Evolutionary conservation across 2,888 invertebrate genomes (phyloP).

Genomic region (Lasius platythorax): DNA sequence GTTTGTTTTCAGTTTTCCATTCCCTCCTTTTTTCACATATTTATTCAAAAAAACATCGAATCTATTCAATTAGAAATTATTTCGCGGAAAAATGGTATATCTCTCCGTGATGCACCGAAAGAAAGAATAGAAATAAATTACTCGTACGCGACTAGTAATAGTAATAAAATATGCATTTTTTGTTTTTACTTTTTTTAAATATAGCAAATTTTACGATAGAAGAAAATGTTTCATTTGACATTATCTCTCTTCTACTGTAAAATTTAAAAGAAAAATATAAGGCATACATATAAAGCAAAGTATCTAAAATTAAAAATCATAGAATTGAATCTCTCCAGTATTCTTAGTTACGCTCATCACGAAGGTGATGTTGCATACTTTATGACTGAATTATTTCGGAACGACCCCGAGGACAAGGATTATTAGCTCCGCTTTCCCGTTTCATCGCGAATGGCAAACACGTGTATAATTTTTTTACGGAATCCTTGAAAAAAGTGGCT

Average conservation of each 20-base stretch:
- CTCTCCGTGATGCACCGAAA: not conserved
- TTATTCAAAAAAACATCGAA: not conserved
- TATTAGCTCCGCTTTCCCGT: not conserved
- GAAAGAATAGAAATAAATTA: not conserved
- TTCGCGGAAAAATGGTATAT: not conserved
- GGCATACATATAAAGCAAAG: not conserved
- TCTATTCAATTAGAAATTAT: not conserved
- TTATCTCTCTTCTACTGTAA: not conserved
- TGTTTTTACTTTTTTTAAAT: not conserved
- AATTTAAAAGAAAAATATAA: not conserved
- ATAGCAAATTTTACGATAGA: not conserved
- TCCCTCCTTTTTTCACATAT: not conserved
- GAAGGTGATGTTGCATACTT: not conserved
- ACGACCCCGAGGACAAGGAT: not conserved
- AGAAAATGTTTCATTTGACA: not conserved
- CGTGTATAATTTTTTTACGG: not conserved
- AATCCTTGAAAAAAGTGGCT: not conserved
- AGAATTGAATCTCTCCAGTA: not conserved
- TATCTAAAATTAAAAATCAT: slow-evolving; percentile 10
- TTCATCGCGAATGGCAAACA: slow-evolving; percentile 18
- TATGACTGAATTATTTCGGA: slow-evolving; percentile 29
- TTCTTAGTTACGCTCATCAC: not conserved
- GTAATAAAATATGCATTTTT: slow-evolving; percentile 30
- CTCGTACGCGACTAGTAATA: not conserved
- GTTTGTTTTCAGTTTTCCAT: not conserved